phyloP scores from a whole-genome alignment of 1,140 invertebrate genomes.

The Zophobas atratus region DNA sequence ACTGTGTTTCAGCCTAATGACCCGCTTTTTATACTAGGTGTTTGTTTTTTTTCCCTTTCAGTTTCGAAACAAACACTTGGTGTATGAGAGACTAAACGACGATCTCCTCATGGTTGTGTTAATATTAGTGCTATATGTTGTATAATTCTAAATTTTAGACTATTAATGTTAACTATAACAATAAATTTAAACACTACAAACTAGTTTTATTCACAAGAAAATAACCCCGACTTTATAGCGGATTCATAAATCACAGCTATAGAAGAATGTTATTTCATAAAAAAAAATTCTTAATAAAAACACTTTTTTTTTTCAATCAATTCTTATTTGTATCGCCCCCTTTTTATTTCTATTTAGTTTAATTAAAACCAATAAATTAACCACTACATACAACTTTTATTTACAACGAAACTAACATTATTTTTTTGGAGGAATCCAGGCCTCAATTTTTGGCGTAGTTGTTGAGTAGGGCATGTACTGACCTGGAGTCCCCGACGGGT shows the following conservation, averaged over 20 bases:
- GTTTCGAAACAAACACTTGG: slow-evolving; percentile 24
- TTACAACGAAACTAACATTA: slow-evolving; percentile 18
- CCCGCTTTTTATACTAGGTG: slow-evolving; percentile 44
- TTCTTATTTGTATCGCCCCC: too few relatives aligned
- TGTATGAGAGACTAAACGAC: slow-evolving; percentile 27
- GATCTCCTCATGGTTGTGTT: slow-evolving; percentile 41
- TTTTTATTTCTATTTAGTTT: too few relatives aligned
- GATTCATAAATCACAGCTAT: slow-evolving; percentile 69
- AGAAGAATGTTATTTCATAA: too few relatives aligned
- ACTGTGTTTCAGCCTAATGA: slow-evolving; percentile 24
- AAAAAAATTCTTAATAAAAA: too few relatives aligned
- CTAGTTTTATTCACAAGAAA: background rate
- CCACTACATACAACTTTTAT: slow-evolving; percentile 18
- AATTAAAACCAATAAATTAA: background rate
- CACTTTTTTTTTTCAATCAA: too few relatives aligned
- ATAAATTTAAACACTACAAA: slow-evolving; percentile 4
- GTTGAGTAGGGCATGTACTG: slow-evolving; percentile 94
- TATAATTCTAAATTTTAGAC: slow-evolving; percentile 46
- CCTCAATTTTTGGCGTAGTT: slow-evolving; percentile 85
- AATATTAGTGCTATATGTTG: slow-evolving; percentile 41
- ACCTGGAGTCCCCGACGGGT: slow-evolving; percentile 84
- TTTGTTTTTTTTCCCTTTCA: slow-evolving; percentile 5
- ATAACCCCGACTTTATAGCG: slow-evolving; percentile 64
- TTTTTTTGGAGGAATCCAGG: slow-evolving; percentile 80
- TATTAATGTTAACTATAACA: slow-evolving; percentile 41